Evolutionary conservation across 2,888 invertebrate species (phyloP), one percentile per base, ranked within the genome.

Genomic region (Thymelicus sylvestris): DNA sequence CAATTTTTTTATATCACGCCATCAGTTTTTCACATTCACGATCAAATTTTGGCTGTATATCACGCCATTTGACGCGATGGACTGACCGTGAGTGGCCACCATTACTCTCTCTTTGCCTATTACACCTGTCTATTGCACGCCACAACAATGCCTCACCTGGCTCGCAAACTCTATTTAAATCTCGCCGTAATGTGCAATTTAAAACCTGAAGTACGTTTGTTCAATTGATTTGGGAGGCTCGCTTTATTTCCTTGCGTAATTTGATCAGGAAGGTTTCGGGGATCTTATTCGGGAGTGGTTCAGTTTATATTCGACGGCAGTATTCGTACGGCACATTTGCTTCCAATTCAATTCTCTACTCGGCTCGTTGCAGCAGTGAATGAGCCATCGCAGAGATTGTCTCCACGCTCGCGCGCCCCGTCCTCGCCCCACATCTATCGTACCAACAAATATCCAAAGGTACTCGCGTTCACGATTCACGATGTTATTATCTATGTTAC

Each of bases 291-390:
- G 83, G 80, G 83, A 88, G 85, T 82, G 86, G 86, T 87, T 88
- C 86, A 83, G 88, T 89, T 89, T 91, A 90, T 89, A 89, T 90
- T 87, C 89, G 87, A 82, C 83, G 88, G 83, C 83, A 85, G 85
- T 87, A 83, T 87, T 83, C 83, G 85, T 85, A 88, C 88, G 91
- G 89, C 85, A 90, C 90, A 91, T 92, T 92, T 92, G 87, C 88
- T 91, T 89, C 87, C 90, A 91, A 92, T 92, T 92, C 90, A 91
- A 92, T 91, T 90, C 90, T 88, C 83, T 85, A 80, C 86, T 86
- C 89, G 90, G 87, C 86, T 91, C 91, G 88, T 88, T 88, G 89
- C 89, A 89, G 87, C 86, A 83, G 81, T 86, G 91, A 92, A 90
- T 90, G 89, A 92, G 89, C 91, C 90, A 90, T 92, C 85, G 85